Evolutionary conservation across 2,797 vertebrate species (phyloP).

Genomic region (Falco novaeseelandiae): DNA sequence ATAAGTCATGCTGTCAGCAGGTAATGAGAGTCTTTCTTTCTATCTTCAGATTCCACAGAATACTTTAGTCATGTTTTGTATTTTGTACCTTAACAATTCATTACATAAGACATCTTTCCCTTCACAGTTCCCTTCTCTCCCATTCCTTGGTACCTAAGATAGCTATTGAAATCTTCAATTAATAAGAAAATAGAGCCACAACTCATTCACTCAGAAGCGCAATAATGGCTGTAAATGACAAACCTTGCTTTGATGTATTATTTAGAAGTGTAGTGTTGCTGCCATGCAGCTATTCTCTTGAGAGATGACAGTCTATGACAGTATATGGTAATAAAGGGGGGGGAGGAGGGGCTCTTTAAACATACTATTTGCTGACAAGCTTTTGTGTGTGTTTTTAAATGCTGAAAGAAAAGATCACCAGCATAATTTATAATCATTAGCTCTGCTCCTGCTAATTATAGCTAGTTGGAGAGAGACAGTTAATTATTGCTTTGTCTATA

Average conservation of each 20-base stretch:
- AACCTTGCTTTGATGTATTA: conserved; percentile 66
- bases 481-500: conserved; percentile 51
- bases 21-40: conserved; percentile 41
- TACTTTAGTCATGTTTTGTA: conserved; percentile 18
- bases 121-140: background rate
- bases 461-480: background rate
- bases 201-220: conserved; percentile 19
- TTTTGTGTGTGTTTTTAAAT: conserved; percentile 15
- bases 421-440: conserved; percentile 14
- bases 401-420: background rate
- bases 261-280: conserved; percentile 38
- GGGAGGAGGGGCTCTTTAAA: background rate
- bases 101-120: background rate
- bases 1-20: conserved; percentile 23
- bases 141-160: background rate
- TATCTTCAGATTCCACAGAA: background rate
- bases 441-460: conserved; percentile 12
- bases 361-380: background rate
- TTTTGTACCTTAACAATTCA: conserved; percentile 20
- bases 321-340: background rate
- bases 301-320: background rate
- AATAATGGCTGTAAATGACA: conserved; percentile 43
- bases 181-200: conserved; percentile 45
- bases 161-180: conserved; percentile 43
- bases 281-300: background rate